A percentile compares a stretch with the other conserved stretches of the same genome.
Evolutionary conservation across 2,113 vertebrate species (phyloP).

Genomic region (Neopipo cinnamomea): DNA sequence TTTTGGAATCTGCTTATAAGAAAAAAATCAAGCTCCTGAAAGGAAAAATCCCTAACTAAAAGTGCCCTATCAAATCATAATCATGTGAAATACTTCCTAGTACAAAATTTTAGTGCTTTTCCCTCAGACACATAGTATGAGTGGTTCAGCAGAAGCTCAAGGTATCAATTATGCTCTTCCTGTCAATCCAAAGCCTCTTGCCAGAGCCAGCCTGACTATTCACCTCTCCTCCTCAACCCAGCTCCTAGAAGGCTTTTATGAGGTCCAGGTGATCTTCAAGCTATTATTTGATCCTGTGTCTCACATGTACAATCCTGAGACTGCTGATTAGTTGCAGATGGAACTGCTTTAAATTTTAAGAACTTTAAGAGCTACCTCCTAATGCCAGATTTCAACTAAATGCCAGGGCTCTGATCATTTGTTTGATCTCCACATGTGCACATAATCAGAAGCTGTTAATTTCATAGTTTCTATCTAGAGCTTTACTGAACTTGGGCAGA

Average conservation of each 20-base stretch:
- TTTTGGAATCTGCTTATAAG: neutral
- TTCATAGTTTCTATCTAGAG: neutral
- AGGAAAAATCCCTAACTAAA: neutral
- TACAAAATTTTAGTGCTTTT: neutral
- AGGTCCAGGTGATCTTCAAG: conserved; percentile 21
- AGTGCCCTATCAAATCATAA: neutral
- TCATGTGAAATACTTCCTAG: neutral
- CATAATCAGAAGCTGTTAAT: neutral
- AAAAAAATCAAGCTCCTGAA: neutral
- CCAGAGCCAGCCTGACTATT: neutral
- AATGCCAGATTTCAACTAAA: neutral
- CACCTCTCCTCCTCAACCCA: neutral
- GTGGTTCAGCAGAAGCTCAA: neutral
- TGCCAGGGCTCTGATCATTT: neutral
- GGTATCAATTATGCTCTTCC: neutral
- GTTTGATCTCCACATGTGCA: neutral
- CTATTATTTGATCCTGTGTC: neutral
- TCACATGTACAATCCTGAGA: neutral
- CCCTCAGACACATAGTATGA: neutral
- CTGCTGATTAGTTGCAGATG: conserved; percentile 16
- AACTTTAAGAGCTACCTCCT: neutral
- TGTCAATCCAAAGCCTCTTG: neutral
- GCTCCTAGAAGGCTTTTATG: neutral
- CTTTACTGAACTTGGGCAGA: neutral
- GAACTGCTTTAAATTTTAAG: neutral